Evolutionary conservation across 2,797 vertebrate genomes (phyloP).

Genomic region (Cheirogaleus major): DNA sequence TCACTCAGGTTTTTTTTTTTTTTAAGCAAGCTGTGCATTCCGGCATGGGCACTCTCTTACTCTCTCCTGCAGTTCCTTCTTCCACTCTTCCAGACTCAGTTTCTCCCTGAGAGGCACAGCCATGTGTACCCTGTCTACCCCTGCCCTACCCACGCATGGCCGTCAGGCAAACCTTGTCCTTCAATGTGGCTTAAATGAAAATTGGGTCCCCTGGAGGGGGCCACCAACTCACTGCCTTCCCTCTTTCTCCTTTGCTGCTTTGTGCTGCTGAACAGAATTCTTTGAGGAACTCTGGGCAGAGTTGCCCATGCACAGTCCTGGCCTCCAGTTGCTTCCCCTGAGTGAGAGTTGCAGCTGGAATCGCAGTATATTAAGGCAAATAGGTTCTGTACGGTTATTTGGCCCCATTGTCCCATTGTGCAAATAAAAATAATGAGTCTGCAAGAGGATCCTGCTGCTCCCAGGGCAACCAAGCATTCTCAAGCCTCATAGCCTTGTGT

Average conservation of each 20-base stretch:
- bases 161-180: neutral
- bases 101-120: neutral
- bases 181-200: conserved; percentile 18
- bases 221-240: neutral
- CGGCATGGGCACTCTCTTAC: neutral
- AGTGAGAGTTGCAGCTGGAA: neutral
- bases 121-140: too few species aligned
- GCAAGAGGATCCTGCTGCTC: neutral
- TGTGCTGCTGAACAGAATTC: neutral
- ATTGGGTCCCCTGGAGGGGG: neutral
- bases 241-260: neutral
- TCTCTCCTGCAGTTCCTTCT: neutral
- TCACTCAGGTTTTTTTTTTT: neutral
- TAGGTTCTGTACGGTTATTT: neutral
- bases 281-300: neutral
- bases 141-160: neutral
- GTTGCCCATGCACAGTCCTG: neutral
- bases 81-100: neutral
- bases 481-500: fast-evolving
- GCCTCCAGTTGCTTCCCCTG: neutral
- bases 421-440: neutral
- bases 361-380: neutral
- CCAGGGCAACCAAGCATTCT: neutral
- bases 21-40: neutral
- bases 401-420: neutral